These are phyloP conservation scores for Prionailurus bengalensis DNA, from an alignment of 2,113 vertebrate genomes.

Conservation along the genomic window DNA sequence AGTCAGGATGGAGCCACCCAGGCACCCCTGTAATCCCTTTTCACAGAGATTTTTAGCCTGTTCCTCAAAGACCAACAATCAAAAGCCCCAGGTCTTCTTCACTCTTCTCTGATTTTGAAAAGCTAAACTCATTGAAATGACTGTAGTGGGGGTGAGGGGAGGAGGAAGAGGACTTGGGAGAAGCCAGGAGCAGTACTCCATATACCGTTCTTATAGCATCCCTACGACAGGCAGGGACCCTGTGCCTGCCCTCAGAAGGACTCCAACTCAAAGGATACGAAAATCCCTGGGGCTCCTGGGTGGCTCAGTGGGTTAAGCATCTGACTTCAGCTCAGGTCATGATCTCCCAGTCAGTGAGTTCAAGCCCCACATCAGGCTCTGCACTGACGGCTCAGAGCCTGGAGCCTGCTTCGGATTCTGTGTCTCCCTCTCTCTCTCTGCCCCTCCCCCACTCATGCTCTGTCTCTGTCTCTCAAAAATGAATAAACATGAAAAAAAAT, in stretches of 20 bases:
- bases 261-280: neutral
- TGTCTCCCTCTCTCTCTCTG: too few relatives aligned
- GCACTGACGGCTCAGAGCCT: too few relatives aligned
- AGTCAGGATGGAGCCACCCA: too few relatives aligned
- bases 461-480: too few relatives aligned
- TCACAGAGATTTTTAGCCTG: neutral
- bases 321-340: too few relatives aligned
- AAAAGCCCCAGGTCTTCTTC: neutral
- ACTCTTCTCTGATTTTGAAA: neutral
- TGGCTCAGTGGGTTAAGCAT: too few relatives aligned
- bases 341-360: too few relatives aligned
- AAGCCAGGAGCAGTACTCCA: neutral
- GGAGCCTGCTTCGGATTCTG: too few relatives aligned
- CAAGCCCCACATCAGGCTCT: too few relatives aligned
- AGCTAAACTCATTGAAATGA: neutral
- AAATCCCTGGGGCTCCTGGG: too few relatives aligned
- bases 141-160: neutral
- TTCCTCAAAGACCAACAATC: neutral
- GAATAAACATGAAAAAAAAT: too few relatives aligned
- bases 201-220: neutral
- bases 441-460: too few relatives aligned
- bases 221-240: neutral
- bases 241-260: neutral
- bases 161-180: neutral
- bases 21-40: neutral